Percentiles rank a stretch among this genome's conserved stretches.
Conservation (phyloP, 2,113 vertebrate species). For the Vicugna pacos region DNA sequence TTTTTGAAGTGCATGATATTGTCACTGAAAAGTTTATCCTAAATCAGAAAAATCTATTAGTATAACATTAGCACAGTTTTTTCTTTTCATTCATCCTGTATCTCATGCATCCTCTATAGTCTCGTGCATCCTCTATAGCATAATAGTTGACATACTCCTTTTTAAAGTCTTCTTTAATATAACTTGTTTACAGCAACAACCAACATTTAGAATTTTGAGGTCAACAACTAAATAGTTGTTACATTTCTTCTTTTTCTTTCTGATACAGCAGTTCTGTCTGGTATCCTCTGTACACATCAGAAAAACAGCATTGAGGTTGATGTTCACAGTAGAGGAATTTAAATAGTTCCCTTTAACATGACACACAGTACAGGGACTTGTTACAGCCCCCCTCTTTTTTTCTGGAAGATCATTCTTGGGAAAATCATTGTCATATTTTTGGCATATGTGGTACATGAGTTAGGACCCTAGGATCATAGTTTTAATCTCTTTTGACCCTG, state of each 20-base stretch:
- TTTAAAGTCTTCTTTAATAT: not conserved
- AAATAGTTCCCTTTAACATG: not conserved
- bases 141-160: not conserved
- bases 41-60: not conserved
- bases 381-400: not conserved
- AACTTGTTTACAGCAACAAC: not conserved
- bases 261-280: not conserved
- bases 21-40: not conserved
- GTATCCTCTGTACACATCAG: not conserved
- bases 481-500: not conserved
- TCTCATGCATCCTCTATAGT: not conserved
- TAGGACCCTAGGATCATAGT: not conserved
- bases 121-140: not conserved
- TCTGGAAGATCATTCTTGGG: not conserved
- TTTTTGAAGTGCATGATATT: not conserved
- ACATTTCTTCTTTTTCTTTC: not conserved
- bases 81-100: not conserved
- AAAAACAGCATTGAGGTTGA: not conserved
- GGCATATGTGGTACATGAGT: not conserved
- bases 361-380: not conserved
- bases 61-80: not conserved
- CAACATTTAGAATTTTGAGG: conserved; percentile 39
- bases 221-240: not conserved
- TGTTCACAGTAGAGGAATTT: conserved; percentile 11
- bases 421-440: conserved; percentile 12